These are phyloP conservation scores for Semotilus atromaculatus DNA, from an alignment of 2,797 vertebrate genomes.

Conservation along the genomic window DNA sequence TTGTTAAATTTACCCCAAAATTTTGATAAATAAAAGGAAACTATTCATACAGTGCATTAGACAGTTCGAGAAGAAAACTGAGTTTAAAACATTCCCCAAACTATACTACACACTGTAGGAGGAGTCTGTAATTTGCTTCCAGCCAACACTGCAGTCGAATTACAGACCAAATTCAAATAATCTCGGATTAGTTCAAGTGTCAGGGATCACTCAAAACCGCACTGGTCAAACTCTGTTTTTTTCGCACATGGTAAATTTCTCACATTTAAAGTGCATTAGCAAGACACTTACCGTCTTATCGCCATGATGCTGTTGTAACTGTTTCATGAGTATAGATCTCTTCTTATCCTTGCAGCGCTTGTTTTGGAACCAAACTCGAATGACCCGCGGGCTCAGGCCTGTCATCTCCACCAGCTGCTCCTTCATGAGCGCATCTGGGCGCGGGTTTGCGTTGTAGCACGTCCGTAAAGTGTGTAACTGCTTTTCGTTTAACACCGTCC, in stretches of 20 bases:
- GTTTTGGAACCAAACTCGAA: conserved; percentile 98
- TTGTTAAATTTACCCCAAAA: too few species aligned
- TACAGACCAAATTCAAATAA: neutral
- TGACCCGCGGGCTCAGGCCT: conserved; percentile 93
- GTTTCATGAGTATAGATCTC: conserved; percentile 91
- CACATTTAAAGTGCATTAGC: neutral
- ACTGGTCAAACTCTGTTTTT: neutral
- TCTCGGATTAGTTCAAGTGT: conserved; percentile 12
- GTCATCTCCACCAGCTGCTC: conserved; percentile 99
- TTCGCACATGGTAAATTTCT: neutral
- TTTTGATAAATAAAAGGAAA: neutral
- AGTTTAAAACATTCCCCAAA: neutral
- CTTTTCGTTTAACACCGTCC: conserved; percentile 96
- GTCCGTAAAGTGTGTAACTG: conserved; percentile 95
- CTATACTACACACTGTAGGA: neutral
- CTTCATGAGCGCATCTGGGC: conserved; percentile 97
- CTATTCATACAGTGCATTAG: neutral
- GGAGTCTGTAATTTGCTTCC: conserved; percentile 12
- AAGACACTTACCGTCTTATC: conserved; percentile 87
- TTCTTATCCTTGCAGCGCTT: conserved; percentile 99
- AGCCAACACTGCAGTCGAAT: neutral
- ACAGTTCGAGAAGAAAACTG: neutral
- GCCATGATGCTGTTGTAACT: conserved; percentile 91
- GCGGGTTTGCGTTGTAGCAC: conserved; percentile 95
- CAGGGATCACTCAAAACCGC: neutral